These are phyloP conservation scores for Rhodeus uyekii DNA, from an alignment of 2,797 vertebrate species.

Conservation along the genomic window DNA sequence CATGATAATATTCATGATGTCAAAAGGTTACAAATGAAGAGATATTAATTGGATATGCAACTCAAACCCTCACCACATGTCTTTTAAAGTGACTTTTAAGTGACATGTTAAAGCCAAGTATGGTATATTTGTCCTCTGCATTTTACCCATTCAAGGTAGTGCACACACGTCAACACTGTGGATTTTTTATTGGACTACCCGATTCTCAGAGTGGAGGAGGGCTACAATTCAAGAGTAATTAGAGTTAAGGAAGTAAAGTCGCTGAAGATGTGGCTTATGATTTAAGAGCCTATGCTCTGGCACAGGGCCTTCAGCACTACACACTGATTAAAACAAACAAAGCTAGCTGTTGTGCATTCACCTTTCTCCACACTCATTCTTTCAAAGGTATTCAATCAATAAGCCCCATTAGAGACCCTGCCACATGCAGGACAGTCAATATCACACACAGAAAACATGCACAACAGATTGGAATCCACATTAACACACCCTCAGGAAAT, in stretches of 20 bases:
- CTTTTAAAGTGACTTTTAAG: no score
- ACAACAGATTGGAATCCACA: constrained; percentile 2
- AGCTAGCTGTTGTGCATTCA: constrained; percentile 20
- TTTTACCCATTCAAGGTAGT: no score
- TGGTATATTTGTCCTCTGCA: no score
- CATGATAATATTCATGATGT: neutral
- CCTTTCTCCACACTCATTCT: neutral
- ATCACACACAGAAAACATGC: constrained; percentile 9
- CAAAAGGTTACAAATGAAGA: neutral
- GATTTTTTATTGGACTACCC: neutral
- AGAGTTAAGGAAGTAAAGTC: constrained; percentile 29
- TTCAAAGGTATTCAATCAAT: constrained; percentile 27
- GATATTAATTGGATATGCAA: neutral
- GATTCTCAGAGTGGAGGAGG: neutral
- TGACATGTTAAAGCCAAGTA: no score
- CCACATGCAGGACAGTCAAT: constrained; percentile 13
- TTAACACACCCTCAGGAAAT: neutral
- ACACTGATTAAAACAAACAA: constrained; percentile 37
- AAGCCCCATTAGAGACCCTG: neutral
- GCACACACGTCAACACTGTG: neutral
- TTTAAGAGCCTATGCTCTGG: constrained; percentile 18
- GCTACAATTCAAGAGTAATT: constrained; percentile 22
- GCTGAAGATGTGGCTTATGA: constrained; percentile 20
- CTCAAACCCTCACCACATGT: neutral
- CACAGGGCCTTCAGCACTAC: neutral